Conservation (phyloP, 1,140 invertebrate species). For the Ditylenchus dipsaci region DNA sequence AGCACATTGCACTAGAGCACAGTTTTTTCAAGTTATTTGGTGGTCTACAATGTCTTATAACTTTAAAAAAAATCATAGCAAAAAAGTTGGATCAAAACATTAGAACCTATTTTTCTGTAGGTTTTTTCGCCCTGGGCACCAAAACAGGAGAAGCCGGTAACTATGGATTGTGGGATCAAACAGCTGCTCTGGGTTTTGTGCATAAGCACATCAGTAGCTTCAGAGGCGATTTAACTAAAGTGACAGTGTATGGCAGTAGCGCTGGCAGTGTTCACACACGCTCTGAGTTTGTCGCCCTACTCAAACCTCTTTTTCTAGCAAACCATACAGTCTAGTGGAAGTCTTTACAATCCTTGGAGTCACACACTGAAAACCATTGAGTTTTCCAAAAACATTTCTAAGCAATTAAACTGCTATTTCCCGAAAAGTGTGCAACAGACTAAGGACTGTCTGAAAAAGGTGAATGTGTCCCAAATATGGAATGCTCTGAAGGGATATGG, state of each 20-base stretch:
- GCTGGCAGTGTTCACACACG: slow-evolving; percentile 63
- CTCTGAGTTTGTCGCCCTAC: slow-evolving; percentile 18
- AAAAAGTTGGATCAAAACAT: no score
- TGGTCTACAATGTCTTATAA: no score
- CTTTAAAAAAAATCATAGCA: no score
- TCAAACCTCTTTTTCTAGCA: slow-evolving; percentile 5
- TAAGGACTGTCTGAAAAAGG: background rate
- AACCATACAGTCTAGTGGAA: slow-evolving; percentile 17
- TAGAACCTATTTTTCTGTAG: background rate
- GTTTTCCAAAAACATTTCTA: background rate
- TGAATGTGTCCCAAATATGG: background rate
- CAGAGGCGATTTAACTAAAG: slow-evolving; percentile 84
- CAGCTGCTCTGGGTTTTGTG: slow-evolving; percentile 80
- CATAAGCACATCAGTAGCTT: slow-evolving; percentile 76
- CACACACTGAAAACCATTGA: background rate
- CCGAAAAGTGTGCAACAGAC: background rate
- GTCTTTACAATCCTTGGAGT: slow-evolving; percentile 2
- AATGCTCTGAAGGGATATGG: background rate
- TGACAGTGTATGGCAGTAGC: slow-evolving; percentile 84
- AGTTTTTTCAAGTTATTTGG: no score
- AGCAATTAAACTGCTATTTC: background rate
- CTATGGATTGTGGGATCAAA: slow-evolving; percentile 77
- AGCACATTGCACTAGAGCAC: no score
- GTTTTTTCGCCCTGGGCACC: background rate
- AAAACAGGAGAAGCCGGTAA: slow-evolving; percentile 1